A percentile compares a stretch with the other conserved stretches of the same genome.
Conservation (phyloP, 2,888 invertebrate genomes). For the Drosophila niveifrons region DNA sequence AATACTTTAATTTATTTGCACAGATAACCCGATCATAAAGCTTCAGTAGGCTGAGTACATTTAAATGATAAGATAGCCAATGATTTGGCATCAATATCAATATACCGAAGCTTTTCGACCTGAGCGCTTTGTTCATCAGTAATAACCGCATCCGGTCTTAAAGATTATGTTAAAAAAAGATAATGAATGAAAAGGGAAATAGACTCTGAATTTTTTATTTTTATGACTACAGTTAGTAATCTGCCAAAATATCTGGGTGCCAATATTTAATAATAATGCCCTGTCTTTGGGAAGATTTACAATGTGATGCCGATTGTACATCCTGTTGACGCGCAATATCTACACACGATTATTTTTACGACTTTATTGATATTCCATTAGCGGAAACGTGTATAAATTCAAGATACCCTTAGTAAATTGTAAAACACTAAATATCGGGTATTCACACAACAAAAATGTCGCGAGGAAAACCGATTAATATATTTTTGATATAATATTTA, state of each 20-base stretch:
- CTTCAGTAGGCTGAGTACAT: not conserved
- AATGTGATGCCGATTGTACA: not conserved
- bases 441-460: not conserved
- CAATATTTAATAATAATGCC: not conserved
- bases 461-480: too few relatives aligned
- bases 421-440: not conserved
- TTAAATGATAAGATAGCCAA: constrained; percentile 8
- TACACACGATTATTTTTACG: too few relatives aligned
- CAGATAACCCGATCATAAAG: constrained; percentile 17
- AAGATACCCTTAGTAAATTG: not conserved
- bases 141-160: constrained; percentile 26
- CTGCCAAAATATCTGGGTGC: not conserved
- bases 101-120: not conserved
- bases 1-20: constrained; percentile 31
- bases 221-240: not conserved
- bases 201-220: not conserved
- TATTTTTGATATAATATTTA: too few relatives aligned
- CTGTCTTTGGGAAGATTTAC: not conserved
- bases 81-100: constrained; percentile 25
- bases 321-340: not conserved
- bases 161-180: not conserved
- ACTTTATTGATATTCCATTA: too few relatives aligned
- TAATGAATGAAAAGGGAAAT: not conserved
- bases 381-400: not conserved
- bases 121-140: constrained; percentile 1